phyloP scores from a whole-genome alignment of 2,113 vertebrate genomes.

The Spheniscus mendiculus region DNA sequence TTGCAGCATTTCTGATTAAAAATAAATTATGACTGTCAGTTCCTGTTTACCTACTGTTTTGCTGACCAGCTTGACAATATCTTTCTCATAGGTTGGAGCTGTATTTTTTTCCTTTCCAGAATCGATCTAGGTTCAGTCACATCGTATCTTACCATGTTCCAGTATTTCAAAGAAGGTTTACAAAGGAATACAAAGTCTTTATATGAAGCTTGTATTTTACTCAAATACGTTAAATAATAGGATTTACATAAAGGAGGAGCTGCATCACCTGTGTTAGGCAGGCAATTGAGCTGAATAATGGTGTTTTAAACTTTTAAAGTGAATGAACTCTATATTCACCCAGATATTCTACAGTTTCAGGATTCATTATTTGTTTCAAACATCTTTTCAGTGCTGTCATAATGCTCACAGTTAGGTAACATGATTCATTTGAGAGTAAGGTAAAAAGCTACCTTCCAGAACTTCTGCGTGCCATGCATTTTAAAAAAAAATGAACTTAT shows the following conservation, averaged over 20 bases:
- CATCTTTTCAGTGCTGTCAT: neutral
- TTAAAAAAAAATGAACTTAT: neutral
- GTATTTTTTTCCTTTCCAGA: neutral
- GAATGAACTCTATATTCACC: neutral
- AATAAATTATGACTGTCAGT: neutral
- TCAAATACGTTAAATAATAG: neutral
- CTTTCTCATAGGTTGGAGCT: neutral
- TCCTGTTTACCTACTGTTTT: constrained; percentile 6
- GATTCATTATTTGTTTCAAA: neutral
- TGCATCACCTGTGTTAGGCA: neutral
- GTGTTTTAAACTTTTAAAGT: neutral
- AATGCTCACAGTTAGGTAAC: neutral
- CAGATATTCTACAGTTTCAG: neutral
- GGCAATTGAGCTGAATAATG: neutral
- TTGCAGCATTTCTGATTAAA: neutral
- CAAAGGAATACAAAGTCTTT: neutral
- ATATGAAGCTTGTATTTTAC: neutral
- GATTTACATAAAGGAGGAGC: neutral
- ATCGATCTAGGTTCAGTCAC: neutral
- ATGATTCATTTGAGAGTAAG: neutral
- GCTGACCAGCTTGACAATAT: neutral
- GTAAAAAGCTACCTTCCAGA: neutral
- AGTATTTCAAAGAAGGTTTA: neutral
- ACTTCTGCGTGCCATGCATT: neutral
- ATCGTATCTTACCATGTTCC: neutral